phyloP scores from a whole-genome alignment of 2,888 invertebrate genomes.

The Rhingia campestris region DNA sequence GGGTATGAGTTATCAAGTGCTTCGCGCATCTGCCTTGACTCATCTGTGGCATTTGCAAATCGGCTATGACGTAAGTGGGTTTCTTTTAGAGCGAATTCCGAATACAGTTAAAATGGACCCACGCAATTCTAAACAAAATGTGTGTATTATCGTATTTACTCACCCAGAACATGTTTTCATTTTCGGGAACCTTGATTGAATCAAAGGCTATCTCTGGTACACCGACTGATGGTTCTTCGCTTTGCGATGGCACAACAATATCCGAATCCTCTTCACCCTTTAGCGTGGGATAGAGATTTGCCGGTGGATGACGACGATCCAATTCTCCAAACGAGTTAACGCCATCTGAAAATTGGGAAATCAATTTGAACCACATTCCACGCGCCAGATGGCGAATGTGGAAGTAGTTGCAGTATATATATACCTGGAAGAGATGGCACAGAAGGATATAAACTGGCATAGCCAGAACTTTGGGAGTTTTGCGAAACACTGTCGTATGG shows the following conservation, averaged over 20 bases:
- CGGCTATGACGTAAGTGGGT: slow-evolving; percentile 2
- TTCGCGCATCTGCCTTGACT: neutral
- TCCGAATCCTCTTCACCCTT: slow-evolving; percentile 77
- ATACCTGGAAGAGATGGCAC: slow-evolving; percentile 75
- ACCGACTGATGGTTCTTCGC: slow-evolving; percentile 79
- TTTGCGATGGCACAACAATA: slow-evolving; percentile 76
- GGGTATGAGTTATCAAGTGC: neutral
- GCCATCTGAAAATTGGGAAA: slow-evolving; percentile 59
- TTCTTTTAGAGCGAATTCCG: slow-evolving; percentile 16
- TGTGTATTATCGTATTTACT: slow-evolving; percentile 39
- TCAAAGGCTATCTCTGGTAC: slow-evolving; percentile 80
- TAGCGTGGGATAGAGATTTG: slow-evolving; percentile 74
- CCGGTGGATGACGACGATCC: slow-evolving; percentile 55
- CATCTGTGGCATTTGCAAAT: slow-evolving; percentile 6
- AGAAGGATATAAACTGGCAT: slow-evolving; percentile 75
- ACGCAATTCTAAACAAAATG: neutral
- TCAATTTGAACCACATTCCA: slow-evolving; percentile 26
- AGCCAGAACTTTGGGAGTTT: slow-evolving; percentile 66
- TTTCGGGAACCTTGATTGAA: slow-evolving; percentile 80
- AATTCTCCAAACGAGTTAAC: slow-evolving; percentile 50
- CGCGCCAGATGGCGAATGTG: neutral
- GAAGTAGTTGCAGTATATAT: slow-evolving; percentile 1
- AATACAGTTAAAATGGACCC: neutral
- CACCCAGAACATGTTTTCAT: slow-evolving; percentile 82
- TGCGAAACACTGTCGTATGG: slow-evolving; percentile 77